A percentile compares a stretch with the other conserved stretches of the same genome.
phyloP scores from a whole-genome alignment of 2,113 vertebrate species.

The Istiophorus platypterus region DNA sequence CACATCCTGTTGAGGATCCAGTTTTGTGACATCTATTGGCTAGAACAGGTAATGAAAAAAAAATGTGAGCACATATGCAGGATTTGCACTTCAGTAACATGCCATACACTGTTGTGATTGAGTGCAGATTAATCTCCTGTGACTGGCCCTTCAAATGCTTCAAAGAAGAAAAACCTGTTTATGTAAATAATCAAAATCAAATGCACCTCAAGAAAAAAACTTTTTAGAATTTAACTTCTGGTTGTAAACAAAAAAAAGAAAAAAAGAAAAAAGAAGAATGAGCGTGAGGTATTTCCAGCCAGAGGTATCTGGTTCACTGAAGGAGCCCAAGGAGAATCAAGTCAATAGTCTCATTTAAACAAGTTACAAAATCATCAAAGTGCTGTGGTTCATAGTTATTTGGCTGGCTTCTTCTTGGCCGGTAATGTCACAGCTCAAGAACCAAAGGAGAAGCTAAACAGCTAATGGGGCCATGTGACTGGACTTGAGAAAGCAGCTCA shows the following conservation, averaged over 20 bases:
- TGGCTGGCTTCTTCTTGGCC: slow-evolving; percentile 58
- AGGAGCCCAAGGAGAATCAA: slow-evolving; percentile 61
- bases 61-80: neutral
- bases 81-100: neutral
- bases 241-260: slow-evolving; percentile 32
- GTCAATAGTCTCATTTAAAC: slow-evolving; percentile 73
- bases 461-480: slow-evolving; percentile 83
- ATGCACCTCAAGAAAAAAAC: neutral
- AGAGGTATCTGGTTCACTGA: slow-evolving; percentile 36
- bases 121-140: neutral
- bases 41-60: slow-evolving; percentile 53
- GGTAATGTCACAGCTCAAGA: slow-evolving; percentile 62
- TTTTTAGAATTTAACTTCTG: slow-evolving; percentile 38
- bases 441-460: slow-evolving; percentile 73
- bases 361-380: slow-evolving; percentile 82
- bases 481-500: slow-evolving; percentile 77
- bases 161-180: neutral
- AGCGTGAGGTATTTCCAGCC: slow-evolving; percentile 29
- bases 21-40: slow-evolving; percentile 64
- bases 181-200: neutral
- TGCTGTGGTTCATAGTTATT: slow-evolving; percentile 68
- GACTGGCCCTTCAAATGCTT: neutral
- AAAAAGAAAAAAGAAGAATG: slow-evolving; percentile 29
- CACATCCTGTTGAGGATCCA: slow-evolving; percentile 18
- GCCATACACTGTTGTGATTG: neutral